Evolutionary conservation across 2,797 vertebrate species (phyloP).

Genomic region (Peromyscus aztecus): DNA sequence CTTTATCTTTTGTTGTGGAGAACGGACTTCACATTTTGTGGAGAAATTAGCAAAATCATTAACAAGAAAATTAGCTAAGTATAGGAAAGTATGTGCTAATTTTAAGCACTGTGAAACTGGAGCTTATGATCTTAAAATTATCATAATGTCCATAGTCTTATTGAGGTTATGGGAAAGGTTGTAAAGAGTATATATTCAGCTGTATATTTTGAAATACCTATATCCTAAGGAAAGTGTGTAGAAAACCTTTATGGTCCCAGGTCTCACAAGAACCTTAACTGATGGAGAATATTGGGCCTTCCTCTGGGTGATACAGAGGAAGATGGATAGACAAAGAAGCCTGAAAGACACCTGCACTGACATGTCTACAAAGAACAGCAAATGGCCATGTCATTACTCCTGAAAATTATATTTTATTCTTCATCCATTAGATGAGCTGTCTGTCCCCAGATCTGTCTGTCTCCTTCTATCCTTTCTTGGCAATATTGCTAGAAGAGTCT

Average conservation of each 20-base stretch:
- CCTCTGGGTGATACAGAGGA: background rate
- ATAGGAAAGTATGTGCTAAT: background rate
- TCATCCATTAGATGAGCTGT: background rate
- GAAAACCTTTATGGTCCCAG: background rate
- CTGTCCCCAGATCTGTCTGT: background rate
- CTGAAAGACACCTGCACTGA: background rate
- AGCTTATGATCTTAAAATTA: background rate
- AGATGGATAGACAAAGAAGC: background rate
- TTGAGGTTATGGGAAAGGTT: background rate
- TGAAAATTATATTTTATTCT: background rate
- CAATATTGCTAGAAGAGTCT: slow-evolving; percentile 1
- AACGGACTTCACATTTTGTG: background rate
- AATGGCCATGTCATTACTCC: background rate
- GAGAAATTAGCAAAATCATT: slow-evolving; percentile 9
- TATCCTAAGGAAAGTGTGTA: background rate
- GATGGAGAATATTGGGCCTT: background rate
- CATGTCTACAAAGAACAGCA: background rate
- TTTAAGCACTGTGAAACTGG: background rate
- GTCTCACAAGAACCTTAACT: background rate
- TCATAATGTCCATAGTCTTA: slow-evolving; percentile 17
- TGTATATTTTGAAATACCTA: background rate
- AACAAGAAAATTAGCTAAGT: background rate
- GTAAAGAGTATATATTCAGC: background rate
- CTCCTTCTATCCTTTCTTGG: background rate
- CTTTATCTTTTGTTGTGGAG: slow-evolving; percentile 40